Evolutionary conservation across 2,113 vertebrate genomes (phyloP), one percentile per base, ranked within the genome.

Genomic region (Strix aluco): DNA sequence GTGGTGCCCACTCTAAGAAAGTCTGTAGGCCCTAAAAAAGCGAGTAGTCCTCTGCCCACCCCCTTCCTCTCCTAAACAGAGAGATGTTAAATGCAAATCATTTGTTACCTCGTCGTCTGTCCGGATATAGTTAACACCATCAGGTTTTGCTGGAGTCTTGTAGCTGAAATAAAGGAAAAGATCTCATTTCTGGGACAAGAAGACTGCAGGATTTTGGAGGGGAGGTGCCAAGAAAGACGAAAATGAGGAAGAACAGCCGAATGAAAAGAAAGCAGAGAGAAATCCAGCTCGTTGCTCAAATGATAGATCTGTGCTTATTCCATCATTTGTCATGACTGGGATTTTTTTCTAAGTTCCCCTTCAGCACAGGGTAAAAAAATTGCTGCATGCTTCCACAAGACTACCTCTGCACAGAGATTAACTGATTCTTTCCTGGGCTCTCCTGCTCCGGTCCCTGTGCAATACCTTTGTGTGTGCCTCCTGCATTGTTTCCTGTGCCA

Each of bases 61-160:
- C 94, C 51, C 92, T 0, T 92, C 79, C 94, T 78, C 87, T 40
- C 74, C 86, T 7, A 2, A 36, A 23, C 74, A 66, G 70, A 26
- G 86, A 36, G 94, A 86, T 74, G 84, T 42, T 29, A 46, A 52
- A 92, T 87, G 91, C 95, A 90, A 82, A 90, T 55, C 30, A 7
- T 51, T 79, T 25, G 92, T 98, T 98, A 99, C 99, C 99, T 99
- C 99, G 81, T 99, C 99, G 38, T 99, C 99, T 95, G 99, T 98
- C 92, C 98, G 98, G 88, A 99, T 98, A 36, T 99, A 99, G 81
- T 99, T 99, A 82, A 99, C 98, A 2, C 98, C 98, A 4, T 99
- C 98, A 13, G 97, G 97, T 92, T 99, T 99, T 58, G 98, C 98
- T 73, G 99, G 98, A 95, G 98, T 97, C 95, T 99, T 99, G 96